phyloP scores from a whole-genome alignment of 2,797 vertebrate species.

The Pangasius macronema region DNA sequence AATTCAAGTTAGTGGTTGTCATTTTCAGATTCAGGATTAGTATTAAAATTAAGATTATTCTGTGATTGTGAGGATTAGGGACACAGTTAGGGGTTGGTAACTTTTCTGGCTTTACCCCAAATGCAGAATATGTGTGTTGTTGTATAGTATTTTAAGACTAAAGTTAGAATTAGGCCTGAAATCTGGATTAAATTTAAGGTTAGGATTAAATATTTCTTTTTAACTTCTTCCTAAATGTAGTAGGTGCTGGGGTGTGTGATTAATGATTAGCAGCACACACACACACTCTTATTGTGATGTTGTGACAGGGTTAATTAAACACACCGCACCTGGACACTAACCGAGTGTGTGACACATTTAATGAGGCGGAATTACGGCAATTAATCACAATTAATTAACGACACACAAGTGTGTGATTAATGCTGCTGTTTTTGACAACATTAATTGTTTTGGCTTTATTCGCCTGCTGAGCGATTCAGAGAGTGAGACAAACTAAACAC shows the following conservation, averaged over 20 bases:
- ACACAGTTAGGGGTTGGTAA: too few species aligned
- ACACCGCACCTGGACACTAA: slow-evolving; percentile 22
- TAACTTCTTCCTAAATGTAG: too few species aligned
- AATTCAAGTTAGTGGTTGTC: background rate
- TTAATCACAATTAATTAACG: slow-evolving; percentile 36
- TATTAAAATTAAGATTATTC: background rate
- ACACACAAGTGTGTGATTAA: slow-evolving; percentile 22
- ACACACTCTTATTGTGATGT: background rate
- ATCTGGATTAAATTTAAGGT: background rate
- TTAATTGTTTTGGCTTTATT: slow-evolving; percentile 25
- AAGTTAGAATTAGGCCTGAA: background rate
- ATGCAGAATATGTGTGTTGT: too few species aligned
- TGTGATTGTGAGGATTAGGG: background rate
- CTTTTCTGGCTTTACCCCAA: background rate
- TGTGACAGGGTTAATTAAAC: slow-evolving; percentile 27
- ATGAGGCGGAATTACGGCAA: slow-evolving; percentile 14
- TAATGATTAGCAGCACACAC: background rate
- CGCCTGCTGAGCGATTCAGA: slow-evolving; percentile 13
- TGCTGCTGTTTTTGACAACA: slow-evolving; percentile 26
- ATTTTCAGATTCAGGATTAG: background rate
- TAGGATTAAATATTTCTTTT: background rate
- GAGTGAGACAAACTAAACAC: slow-evolving; percentile 11
- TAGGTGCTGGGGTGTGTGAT: background rate
- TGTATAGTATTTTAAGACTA: background rate
- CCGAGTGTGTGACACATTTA: slow-evolving; percentile 9